These are phyloP conservation scores for Myrmecobius fasciatus DNA, from an alignment of 2,113 vertebrate genomes.

Conservation along the genomic window DNA sequence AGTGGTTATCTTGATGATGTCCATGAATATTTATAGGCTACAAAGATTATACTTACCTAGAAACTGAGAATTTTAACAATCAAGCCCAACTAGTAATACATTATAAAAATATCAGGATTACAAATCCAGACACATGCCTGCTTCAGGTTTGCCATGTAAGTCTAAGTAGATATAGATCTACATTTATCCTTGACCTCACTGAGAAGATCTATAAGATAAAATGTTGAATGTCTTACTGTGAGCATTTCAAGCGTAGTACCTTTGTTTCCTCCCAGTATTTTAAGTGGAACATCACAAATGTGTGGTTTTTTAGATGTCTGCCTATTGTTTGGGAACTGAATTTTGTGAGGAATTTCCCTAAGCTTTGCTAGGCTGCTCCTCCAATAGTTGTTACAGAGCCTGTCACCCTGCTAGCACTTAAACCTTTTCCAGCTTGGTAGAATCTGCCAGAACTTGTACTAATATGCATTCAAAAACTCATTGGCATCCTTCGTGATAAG, in stretches of 20 bases:
- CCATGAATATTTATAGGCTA: not conserved
- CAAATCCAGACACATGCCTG: not conserved
- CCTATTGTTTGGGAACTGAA: not conserved
- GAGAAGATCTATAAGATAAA: not conserved
- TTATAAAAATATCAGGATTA: not conserved
- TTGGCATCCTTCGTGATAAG: not conserved
- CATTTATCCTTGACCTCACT: not conserved
- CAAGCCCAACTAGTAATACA: not conserved
- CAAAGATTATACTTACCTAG: not conserved
- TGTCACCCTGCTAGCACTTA: not conserved
- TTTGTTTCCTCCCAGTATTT: not conserved
- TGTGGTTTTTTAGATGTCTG: not conserved
- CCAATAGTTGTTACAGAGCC: not conserved
- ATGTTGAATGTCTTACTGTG: not conserved
- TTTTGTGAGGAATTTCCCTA: not conserved
- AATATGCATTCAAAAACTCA: not conserved
- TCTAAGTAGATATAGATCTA: not conserved
- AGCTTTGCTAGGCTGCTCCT: not conserved
- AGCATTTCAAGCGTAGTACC: not conserved
- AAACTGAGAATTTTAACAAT: not conserved
- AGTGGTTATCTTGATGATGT: constrained; percentile 29
- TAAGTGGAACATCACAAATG: not conserved
- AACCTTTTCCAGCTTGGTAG: not conserved
- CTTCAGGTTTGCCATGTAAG: not conserved
- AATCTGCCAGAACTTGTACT: not conserved